A percentile compares a stretch with the other conserved stretches of the same genome.
phyloP scores from a whole-genome alignment of 2,888 invertebrate genomes.

The Blomia tropicalis region DNA sequence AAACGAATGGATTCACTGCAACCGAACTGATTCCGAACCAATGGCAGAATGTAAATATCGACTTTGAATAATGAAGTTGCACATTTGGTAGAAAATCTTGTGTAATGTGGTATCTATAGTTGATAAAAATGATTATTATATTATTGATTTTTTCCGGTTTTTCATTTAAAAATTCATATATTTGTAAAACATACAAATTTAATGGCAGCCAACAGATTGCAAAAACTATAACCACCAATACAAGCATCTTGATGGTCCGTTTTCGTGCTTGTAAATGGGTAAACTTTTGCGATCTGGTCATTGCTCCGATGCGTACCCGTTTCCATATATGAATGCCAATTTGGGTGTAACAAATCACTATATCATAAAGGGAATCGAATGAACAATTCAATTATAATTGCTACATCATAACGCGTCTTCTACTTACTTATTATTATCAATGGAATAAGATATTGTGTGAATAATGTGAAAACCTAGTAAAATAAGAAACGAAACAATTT shows the following conservation, averaged over 20 bases:
- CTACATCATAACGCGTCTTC: not conserved
- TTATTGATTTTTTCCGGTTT: no score
- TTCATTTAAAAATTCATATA: not conserved
- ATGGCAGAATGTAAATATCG: not conserved
- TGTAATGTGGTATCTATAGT: not conserved
- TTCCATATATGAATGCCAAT: constrained; percentile 19
- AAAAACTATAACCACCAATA: constrained; percentile 11
- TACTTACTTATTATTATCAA: constrained; percentile 29
- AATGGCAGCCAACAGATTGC: constrained; percentile 17
- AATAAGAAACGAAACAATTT: no score
- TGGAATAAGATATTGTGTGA: constrained; percentile 10
- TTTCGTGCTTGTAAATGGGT: not conserved
- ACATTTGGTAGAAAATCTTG: not conserved
- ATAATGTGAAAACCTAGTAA: not conserved
- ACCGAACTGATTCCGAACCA: not conserved
- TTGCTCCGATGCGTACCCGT: constrained; percentile 26
- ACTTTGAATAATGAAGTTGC: not conserved
- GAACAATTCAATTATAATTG: not conserved
- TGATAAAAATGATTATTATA: no score
- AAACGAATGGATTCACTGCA: constrained; percentile 1
- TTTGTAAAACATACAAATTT: constrained; percentile 28
- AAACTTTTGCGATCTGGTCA: constrained; percentile 4
- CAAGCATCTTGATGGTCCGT: constrained; percentile 19
- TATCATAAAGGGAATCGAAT: not conserved
- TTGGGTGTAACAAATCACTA: constrained; percentile 9